Conservation (phyloP, 2,888 invertebrate genomes). For the Craniophora ligustri region DNA sequence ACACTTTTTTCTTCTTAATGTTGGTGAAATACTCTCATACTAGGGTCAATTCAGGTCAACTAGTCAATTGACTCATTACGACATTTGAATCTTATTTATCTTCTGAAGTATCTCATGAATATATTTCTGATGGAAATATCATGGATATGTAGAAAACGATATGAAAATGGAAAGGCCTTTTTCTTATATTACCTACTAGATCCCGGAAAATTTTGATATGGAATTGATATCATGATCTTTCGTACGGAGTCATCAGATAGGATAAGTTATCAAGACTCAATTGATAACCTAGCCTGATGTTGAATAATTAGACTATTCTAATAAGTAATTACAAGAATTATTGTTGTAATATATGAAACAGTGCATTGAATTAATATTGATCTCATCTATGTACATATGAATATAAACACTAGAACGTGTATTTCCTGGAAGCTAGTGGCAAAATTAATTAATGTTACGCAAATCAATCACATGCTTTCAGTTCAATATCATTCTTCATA, state of each 20-base stretch:
- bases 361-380: background rate
- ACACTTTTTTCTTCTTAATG: too few species aligned
- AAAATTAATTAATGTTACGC: background rate
- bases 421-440: background rate
- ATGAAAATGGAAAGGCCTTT: too few species aligned
- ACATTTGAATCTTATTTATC: too few species aligned
- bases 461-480: too few species aligned
- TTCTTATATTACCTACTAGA: too few species aligned
- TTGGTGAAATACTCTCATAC: too few species aligned
- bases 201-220: background rate
- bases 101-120: too few species aligned
- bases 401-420: background rate
- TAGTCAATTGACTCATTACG: too few species aligned
- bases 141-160: too few species aligned
- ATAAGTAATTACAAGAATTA: slow-evolving; percentile 10
- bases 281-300: too few species aligned
- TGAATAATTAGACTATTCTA: slow-evolving; percentile 4
- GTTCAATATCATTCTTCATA: background rate
- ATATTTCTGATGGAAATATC: too few species aligned
- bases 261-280: slow-evolving; percentile 36
- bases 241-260: slow-evolving; percentile 20
- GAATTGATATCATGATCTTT: background rate
- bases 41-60: too few species aligned
- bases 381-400: background rate
- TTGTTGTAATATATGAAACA: slow-evolving; percentile 13